These are phyloP conservation scores for Cynopterus sphinx DNA, from an alignment of 2,797 vertebrate species.

Conservation along the genomic window DNA sequence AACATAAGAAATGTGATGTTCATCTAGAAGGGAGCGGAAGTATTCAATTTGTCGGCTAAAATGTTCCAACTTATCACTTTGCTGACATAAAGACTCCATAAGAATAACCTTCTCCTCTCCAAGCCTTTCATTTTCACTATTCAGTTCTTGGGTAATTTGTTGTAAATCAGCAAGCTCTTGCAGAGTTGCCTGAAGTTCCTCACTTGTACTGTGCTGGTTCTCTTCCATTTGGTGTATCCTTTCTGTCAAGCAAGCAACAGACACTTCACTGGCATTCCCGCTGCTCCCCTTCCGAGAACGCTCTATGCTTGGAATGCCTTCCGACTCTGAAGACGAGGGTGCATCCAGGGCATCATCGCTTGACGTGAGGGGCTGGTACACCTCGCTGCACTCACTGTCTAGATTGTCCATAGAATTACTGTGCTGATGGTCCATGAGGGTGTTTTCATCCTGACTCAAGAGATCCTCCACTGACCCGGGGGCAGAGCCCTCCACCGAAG, in stretches of 20 bases:
- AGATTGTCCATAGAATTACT: conserved; percentile 96
- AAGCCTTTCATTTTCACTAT: conserved; percentile 95
- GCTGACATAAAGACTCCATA: conserved; percentile 98
- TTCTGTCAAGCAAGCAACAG: conserved; percentile 95
- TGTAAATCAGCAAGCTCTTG: conserved; percentile 97
- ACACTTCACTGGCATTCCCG: conserved; percentile 92
- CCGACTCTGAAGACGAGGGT: conserved; percentile 93
- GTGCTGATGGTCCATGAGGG: conserved; percentile 92
- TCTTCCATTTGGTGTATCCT: conserved; percentile 99
- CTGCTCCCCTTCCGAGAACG: conserved; percentile 93
- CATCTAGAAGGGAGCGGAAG: conserved; percentile 93
- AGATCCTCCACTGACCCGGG: conserved; percentile 96
- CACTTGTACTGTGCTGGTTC: conserved; percentile 97
- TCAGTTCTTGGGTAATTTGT: conserved; percentile 97
- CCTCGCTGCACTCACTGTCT: conserved; percentile 97
- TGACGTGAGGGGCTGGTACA: conserved; percentile 96
- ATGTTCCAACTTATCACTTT: conserved; percentile 95
- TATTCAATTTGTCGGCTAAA: conserved; percentile 96
- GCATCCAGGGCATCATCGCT: conserved; percentile 97
- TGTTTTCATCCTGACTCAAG: conserved; percentile 88
- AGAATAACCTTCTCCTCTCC: conserved; percentile 97
- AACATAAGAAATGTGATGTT: conserved; percentile 92
- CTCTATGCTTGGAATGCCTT: conserved; percentile 91
- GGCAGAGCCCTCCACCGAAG: conserved; percentile 95
- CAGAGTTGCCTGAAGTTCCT: conserved; percentile 97